Base-by-base conservation (phyloP, 2,888 invertebrate genomes). In the Drosophila fungiperda region DNA sequence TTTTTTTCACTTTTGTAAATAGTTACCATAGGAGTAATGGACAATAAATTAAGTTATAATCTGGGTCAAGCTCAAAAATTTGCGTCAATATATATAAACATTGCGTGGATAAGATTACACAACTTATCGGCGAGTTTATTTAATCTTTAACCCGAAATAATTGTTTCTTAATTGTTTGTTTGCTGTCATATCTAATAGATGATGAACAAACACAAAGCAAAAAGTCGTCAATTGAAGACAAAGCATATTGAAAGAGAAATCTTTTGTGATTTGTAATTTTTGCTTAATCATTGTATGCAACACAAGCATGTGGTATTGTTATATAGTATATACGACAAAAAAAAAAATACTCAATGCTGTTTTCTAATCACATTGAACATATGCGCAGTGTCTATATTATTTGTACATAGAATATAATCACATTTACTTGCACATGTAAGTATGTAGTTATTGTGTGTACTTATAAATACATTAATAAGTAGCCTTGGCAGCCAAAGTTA, bases 351-450 rank as follows among this genome's bases (percentile, higher is more conserved):
- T 69, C 40, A 55, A 26, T 52, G 36, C 3, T 8, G 17, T 53
- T 70, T 74, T 74, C 52, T 69, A 69, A 75, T 74, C 68, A 69
- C 69, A 36, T 11, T 52, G 23, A 59, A 69, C 68, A 74, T 26
- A 55, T 63, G 63, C 35, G 53, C 35, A 38, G 54, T 15, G 50
- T 35, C 53, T 49, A 52, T 33, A 12, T 45, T 2, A 12, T 23
- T 20, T 32, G 6, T 55, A 17, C 23, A 54, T 32, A 35, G 6
- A 20, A 26, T 55, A n/a, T n/a, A 50, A 17, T 53, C 53, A 12
- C 20, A n/a, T 12, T 38, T 55, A 26, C 2, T 36, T 17, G 35
- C 35, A 36, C 23, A 36, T 57, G 15, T 26, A 26, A 33, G 12
- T 26, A 8, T 35, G 53, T 60, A 15, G 7, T 42, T 20, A 8